Evolutionary conservation across 2,888 invertebrate species (phyloP).

Genomic region (Metacarcinus magister): DNA sequence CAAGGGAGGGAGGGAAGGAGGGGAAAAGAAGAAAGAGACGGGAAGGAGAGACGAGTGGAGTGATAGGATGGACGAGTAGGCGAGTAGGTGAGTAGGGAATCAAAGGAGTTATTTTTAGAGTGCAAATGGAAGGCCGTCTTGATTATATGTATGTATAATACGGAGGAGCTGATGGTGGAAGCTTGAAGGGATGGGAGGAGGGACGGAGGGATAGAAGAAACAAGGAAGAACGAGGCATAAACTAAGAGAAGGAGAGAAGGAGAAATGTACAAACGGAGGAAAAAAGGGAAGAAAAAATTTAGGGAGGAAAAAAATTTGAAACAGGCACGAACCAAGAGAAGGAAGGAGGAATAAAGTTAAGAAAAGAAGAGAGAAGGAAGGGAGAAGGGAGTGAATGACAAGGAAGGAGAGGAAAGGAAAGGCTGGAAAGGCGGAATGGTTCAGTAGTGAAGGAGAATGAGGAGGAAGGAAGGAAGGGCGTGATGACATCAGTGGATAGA

Average conservation of each 20-base stretch:
- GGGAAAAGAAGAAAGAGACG: background rate
- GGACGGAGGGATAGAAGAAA: background rate
- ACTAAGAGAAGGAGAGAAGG: background rate
- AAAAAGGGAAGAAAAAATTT: background rate
- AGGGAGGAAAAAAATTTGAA: background rate
- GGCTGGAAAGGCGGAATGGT: background rate
- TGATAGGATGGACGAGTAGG: background rate
- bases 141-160: background rate
- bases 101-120: background rate
- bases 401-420: background rate
- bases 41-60: slow-evolving; percentile 38
- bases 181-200: background rate
- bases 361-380: background rate
- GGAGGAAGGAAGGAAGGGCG: background rate
- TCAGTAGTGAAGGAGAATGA: background rate
- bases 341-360: background rate
- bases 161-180: background rate
- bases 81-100: background rate
- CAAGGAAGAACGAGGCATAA: background rate
- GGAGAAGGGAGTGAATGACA: background rate
- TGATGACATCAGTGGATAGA: background rate
- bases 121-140: background rate
- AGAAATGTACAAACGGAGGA: background rate
- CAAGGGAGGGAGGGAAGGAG: no score
- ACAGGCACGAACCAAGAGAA: background rate